Evolutionary conservation across 2,113 vertebrate genomes (phyloP).

Genomic region (Tupaia chinensis): DNA sequence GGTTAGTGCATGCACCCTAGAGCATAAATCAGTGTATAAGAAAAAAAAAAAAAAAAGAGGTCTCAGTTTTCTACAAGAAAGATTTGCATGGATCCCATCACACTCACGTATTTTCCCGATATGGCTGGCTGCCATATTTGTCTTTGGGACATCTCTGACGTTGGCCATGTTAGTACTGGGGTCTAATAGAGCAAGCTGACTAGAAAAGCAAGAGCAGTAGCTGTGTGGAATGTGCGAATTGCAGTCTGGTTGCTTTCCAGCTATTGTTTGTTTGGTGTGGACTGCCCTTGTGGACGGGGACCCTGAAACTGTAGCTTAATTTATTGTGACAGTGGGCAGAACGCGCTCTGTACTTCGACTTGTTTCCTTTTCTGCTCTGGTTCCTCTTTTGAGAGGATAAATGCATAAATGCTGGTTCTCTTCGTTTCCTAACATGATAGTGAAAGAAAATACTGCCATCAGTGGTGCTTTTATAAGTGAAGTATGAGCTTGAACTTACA

Average conservation of each 20-base stretch:
- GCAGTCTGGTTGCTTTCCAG: not conserved
- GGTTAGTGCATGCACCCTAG: too few relatives aligned
- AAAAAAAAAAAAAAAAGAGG: too few relatives aligned
- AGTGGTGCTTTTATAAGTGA: not conserved
- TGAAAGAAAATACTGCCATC: not conserved
- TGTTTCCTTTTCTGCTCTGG: not conserved
- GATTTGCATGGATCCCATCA: not conserved
- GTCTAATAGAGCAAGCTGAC: slow-evolving; percentile 22
- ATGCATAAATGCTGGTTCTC: slow-evolving; percentile 34
- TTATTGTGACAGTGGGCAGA: not conserved
- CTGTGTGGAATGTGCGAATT: not conserved
- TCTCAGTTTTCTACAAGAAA: not conserved
- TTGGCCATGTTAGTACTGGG: not conserved
- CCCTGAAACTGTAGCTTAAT: not conserved
- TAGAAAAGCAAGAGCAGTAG: not conserved
- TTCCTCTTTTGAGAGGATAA: slow-evolving; percentile 38
- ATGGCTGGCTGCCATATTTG: not conserved
- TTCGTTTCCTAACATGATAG: not conserved
- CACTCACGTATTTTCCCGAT: not conserved
- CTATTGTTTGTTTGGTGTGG: not conserved
- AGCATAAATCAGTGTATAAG: too few relatives aligned
- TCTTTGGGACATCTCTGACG: not conserved
- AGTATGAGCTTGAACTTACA: slow-evolving; percentile 13
- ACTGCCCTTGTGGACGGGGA: not conserved
- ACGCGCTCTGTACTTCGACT: not conserved